A percentile compares a stretch with the other conserved stretches of the same genome.
Evolutionary conservation across 2,113 vertebrate genomes (phyloP).

Genomic region (Cromileptes altivelis): DNA sequence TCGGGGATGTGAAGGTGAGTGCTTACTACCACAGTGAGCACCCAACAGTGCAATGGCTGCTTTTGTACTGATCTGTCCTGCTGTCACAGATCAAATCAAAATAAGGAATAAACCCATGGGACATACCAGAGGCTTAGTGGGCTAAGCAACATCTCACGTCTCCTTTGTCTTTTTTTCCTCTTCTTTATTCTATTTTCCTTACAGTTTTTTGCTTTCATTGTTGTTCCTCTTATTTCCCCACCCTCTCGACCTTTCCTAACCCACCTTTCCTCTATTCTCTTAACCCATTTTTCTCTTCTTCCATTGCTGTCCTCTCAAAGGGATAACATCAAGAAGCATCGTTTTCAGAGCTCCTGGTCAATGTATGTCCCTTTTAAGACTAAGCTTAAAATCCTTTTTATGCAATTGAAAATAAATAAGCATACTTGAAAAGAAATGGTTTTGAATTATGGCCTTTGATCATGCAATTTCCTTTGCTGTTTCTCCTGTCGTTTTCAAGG

Average conservation of each 20-base stretch:
- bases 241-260: conserved; percentile 50
- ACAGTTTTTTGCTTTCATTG: conserved; percentile 16
- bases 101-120: conserved; percentile 46
- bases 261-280: conserved; percentile 27
- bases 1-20: conserved; percentile 37
- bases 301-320: conserved; percentile 21
- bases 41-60: conserved; percentile 34
- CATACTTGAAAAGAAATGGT: background rate
- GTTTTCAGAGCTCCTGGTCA: background rate
- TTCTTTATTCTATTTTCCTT: conserved; percentile 36
- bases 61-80: conserved; percentile 48
- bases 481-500: background rate
- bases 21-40: conserved; percentile 22
- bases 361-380: conserved; percentile 1
- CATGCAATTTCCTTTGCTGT: background rate
- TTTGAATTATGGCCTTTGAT: background rate
- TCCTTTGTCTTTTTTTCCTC: conserved; percentile 41
- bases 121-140: conserved; percentile 20
- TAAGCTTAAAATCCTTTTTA: background rate
- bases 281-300: conserved; percentile 22
- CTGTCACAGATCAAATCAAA: conserved; percentile 57
- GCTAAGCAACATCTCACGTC: conserved; percentile 36
- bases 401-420: background rate
- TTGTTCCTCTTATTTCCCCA: conserved; percentile 52
- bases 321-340: conserved; percentile 6